These are phyloP conservation scores for Brachyhypopomus gauderio DNA, from an alignment of 2,113 vertebrate species.

Conservation along the genomic window DNA sequence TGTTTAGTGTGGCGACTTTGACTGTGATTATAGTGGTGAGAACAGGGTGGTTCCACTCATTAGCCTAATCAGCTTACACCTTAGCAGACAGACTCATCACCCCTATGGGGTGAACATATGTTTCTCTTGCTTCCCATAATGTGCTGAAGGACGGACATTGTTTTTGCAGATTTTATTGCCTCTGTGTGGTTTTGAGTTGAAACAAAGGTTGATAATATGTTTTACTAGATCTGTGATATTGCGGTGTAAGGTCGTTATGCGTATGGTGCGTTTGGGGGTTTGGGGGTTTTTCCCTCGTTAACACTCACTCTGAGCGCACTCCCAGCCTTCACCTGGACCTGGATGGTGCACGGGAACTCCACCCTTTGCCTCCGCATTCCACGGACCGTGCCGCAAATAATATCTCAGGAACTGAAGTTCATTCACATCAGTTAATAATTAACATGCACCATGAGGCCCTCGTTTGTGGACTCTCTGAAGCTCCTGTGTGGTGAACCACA, in stretches of 20 bases:
- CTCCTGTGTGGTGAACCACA: not conserved
- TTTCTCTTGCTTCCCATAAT: not conserved
- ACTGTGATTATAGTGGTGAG: slow-evolving; percentile 23
- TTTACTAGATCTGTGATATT: too few relatives aligned
- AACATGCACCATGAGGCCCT: not conserved
- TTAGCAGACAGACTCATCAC: slow-evolving; percentile 20
- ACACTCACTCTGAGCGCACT: too few relatives aligned
- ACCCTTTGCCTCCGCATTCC: not conserved
- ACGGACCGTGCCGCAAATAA: not conserved
- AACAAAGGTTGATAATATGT: too few relatives aligned
- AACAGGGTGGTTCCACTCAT: slow-evolving; percentile 21
- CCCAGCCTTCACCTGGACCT: too few relatives aligned
- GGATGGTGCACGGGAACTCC: too few relatives aligned
- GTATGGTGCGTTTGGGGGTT: too few relatives aligned
- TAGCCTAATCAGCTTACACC: slow-evolving; percentile 50
- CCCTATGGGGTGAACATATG: not conserved
- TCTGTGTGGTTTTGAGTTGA: too few relatives aligned
- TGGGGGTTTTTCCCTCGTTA: too few relatives aligned
- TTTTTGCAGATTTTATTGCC: too few relatives aligned
- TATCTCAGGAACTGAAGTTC: not conserved
- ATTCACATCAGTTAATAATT: slow-evolving; percentile 23
- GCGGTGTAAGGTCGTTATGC: too few relatives aligned
- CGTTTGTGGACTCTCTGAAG: not conserved
- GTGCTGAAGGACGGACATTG: too few relatives aligned
- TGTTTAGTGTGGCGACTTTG: not conserved